Evolutionary conservation across 2,888 invertebrate genomes (phyloP), one percentile per base, ranked within the genome.

Genomic region (Pherbina coryleti): DNA sequence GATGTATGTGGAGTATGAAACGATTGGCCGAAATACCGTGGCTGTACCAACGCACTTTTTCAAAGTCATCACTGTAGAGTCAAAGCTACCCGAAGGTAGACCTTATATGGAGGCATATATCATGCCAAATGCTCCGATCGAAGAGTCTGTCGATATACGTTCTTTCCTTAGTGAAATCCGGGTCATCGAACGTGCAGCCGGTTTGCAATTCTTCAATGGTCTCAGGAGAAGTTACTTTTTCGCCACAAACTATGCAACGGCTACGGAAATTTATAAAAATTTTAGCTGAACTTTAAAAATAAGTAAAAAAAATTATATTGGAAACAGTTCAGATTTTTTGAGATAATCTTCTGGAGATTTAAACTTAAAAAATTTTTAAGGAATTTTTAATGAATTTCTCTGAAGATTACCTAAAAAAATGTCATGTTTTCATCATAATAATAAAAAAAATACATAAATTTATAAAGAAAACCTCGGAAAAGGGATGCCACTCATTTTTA

Each of bases 41-140:
- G 97, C 98, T 0, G 99, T 99, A 0, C 99, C 99, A 0, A 99
- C 99, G 0, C 98, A 99, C 89, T 99, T 98, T 91, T 99, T 96
- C 90, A 99, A 99, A 91, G 93, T 98, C n/a, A 91, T 97, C 19
- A 94, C 96, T 0, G 92, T 93, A 0, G 96, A 97, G 90, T 92
- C 92, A 0, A 82, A 90, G 34, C 28, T 84, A 31, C 76, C 82
- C 0, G 92, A 93, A 82, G 94, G 94, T 0, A 90, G 92, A 34
- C 92, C 96, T 53, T 95, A 97, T 84, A 92, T 98, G 93, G 97
- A 98, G 90, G 93, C 96, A 2, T 99, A 95, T 89, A 93, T 98
- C 2, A 94, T 99, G 93, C 98, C 98, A 19, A 99, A 99, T 91
- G 92, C 94, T 86, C 91, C 91, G 51, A 96, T 97, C 85, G 92